These are phyloP conservation scores for Cryptoprocta ferox DNA, from an alignment of 2,797 vertebrate species.

Conservation along the genomic window DNA sequence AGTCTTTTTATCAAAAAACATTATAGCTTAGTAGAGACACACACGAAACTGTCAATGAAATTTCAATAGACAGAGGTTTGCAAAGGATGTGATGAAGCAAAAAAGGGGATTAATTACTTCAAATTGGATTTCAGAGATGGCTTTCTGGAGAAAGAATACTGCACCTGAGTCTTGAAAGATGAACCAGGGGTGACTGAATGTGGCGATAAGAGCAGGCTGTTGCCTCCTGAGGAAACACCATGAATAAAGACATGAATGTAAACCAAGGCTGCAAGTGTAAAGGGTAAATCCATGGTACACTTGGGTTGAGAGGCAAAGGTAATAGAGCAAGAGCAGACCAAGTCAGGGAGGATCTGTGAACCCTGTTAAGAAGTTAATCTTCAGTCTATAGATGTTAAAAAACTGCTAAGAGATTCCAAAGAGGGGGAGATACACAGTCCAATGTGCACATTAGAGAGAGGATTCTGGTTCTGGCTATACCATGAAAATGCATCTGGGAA, in stretches of 20 bases:
- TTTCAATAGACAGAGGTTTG: conserved; percentile 26
- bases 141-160: neutral
- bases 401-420: neutral
- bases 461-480: neutral
- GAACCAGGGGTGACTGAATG: neutral
- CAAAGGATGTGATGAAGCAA: neutral
- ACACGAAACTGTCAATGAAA: conserved; percentile 1
- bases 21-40: neutral
- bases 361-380: neutral
- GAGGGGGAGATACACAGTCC: neutral
- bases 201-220: neutral
- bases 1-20: neutral
- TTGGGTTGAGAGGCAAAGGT: neutral
- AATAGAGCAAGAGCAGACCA: rapidly evolving
- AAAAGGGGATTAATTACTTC: conserved; percentile 28
- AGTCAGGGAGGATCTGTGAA: neutral
- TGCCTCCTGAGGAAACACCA: neutral
- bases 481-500: neutral
- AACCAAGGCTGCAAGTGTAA: neutral
- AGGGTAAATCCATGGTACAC: neutral
- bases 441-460: neutral
- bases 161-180: neutral
- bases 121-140: neutral
- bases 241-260: neutral
- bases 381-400: neutral